Base-by-base conservation (phyloP, 92 coral and sea anemone genomes). In the Heteractis magnifica region DNA sequence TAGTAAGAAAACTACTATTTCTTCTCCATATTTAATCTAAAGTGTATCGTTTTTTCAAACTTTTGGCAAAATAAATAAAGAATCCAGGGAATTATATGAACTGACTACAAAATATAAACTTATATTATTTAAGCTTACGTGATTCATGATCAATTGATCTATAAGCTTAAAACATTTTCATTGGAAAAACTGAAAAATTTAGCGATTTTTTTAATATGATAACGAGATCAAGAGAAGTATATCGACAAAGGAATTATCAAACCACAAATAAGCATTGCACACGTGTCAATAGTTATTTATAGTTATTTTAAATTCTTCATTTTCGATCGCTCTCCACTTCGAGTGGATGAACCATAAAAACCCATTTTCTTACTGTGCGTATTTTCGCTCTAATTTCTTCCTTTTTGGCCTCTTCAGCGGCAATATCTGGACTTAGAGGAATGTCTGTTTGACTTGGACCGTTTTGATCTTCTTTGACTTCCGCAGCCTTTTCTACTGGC, bases 381-480 rank as follows among this genome's bases (percentile, higher is more conserved):
- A 95, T 93, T 89, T 97, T 95, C 51, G 76, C 87, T 15, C 89
- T 85, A 34, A 97, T 90, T 71, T 97, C 99, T 77, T 85, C 90
- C 52, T 88, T 97, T 34, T 94, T 90, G 51, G 93, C 97, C 51
- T 94, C 98, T 64, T 94, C 98, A n/a, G 99, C 98, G 74, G 92
- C 94, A 19, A 79, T 83, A 79, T 94, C 97, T 52, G 94, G 95
- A 74, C 81, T 74, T 12, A 89, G 79, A 14, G 88, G 88, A 56
- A 97, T 92, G 48, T 95, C 98, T 16, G 85, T 55, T 49, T 77
- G 89, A 62, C 90, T 90, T 16, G 83, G 80, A 59, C 71, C 77
- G 8, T 71, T 90, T 5, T 82, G 88, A 8, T 81, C 84, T 79
- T 92, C 93, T 21, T 75, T 83, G n/a, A 64, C 89, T 59, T 90